Conservation (phyloP, 2,888 invertebrate genomes). For the Callinectes sapidus region DNA sequence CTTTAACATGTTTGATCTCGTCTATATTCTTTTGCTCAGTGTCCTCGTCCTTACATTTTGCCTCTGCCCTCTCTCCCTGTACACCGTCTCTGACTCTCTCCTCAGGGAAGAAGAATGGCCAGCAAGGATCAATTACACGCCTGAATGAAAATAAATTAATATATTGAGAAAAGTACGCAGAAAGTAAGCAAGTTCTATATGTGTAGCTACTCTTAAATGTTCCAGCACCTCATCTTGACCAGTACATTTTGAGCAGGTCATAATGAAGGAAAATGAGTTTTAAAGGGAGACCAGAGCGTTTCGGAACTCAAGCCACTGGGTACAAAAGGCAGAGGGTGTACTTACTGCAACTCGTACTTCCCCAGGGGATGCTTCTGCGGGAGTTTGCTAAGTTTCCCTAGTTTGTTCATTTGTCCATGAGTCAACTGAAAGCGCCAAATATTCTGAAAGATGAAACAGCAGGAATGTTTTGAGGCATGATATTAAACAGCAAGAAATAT, state of each 20-base stretch:
- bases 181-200: no score
- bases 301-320: background rate
- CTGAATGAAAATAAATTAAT: background rate
- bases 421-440: conserved; percentile 3
- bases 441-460: background rate
- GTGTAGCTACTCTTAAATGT: no score
- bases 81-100: background rate
- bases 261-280: no score
- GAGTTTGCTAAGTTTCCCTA: background rate
- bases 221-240: no score
- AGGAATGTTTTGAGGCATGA: background rate
- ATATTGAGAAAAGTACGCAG: background rate
- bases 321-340: background rate
- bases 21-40: background rate
- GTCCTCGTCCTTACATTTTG: background rate
- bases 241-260: no score
- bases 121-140: background rate
- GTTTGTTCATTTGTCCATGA: background rate
- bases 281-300: no score
- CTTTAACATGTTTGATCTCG: background rate
- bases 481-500: no score
- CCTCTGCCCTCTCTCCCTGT: background rate
- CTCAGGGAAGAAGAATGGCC: background rate
- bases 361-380: background rate
- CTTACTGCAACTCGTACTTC: background rate